These are phyloP conservation scores for Leptura quadrifasciata DNA, from an alignment of 2,888 invertebrate species.

Conservation along the genomic window DNA sequence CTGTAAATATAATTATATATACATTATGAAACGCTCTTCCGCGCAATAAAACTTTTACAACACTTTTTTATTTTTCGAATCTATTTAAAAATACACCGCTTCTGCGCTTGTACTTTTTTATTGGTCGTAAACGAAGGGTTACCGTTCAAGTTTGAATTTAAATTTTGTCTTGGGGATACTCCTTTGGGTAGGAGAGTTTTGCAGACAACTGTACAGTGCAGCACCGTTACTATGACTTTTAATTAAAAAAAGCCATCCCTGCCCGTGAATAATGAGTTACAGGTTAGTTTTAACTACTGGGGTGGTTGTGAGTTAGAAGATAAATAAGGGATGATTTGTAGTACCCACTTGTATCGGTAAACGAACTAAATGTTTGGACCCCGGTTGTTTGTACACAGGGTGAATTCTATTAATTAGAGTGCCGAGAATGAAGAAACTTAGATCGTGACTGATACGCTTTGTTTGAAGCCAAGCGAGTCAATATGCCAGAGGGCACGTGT, in stretches of 20 bases:
- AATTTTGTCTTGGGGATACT: constrained; percentile 38
- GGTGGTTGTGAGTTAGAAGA: constrained; percentile 25
- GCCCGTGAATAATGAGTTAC: constrained; percentile 28
- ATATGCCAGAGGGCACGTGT: constrained; percentile 6
- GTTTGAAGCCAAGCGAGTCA: neutral
- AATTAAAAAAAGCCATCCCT: constrained; percentile 37
- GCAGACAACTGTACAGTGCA: constrained; percentile 11
- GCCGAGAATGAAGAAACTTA: constrained; percentile 4
- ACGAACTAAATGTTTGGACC: constrained; percentile 26
- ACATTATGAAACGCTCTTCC: constrained; percentile 11
- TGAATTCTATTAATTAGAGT: constrained; percentile 15
- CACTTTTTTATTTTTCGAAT: constrained; percentile 36
- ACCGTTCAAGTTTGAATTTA: constrained; percentile 36
- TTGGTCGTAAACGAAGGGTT: constrained; percentile 44
- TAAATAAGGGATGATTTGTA: constrained; percentile 33
- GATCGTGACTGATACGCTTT: constrained; percentile 1
- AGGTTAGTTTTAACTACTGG: constrained; percentile 38
- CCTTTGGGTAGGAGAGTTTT: neutral
- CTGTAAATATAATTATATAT: neutral
- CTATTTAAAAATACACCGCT: constrained; percentile 52
- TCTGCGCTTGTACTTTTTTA: constrained; percentile 27
- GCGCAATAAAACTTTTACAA: constrained; percentile 23
- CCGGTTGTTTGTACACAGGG: constrained; percentile 22
- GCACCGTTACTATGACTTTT: constrained; percentile 27
- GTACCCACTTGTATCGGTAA: constrained; percentile 31